phyloP scores from a whole-genome alignment of 2,113 vertebrate species.

The Calidris pugnax region DNA sequence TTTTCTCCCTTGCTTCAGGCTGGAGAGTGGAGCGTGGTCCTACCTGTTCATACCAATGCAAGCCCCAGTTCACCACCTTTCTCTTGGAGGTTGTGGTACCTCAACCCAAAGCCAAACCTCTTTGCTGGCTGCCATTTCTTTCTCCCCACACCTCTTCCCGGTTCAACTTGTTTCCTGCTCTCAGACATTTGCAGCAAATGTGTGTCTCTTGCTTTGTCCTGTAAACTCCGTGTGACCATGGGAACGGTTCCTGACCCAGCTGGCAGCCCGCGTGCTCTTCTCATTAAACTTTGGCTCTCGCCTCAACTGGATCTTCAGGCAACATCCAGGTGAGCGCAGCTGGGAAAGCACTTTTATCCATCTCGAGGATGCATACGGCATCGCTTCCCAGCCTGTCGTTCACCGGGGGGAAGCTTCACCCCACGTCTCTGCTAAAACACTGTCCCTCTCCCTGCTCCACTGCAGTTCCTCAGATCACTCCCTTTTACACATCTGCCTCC shows the following conservation, averaged over 20 bases:
- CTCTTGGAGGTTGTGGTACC: not conserved
- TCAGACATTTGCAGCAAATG: slow-evolving; percentile 27
- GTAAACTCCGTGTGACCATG: slow-evolving; percentile 51
- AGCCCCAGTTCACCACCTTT: not conserved
- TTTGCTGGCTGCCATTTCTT: not conserved
- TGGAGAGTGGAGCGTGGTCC: not conserved
- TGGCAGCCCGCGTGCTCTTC: not conserved
- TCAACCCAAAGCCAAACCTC: not conserved
- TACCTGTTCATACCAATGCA: not conserved
- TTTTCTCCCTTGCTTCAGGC: not conserved
- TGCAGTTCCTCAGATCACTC: not conserved
- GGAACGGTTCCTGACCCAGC: slow-evolving; percentile 56
- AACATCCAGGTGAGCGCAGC: slow-evolving; percentile 61
- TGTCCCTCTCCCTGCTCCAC: rapidly evolving
- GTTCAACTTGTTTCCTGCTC: not conserved
- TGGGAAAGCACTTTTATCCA: slow-evolving; percentile 48
- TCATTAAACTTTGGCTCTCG: slow-evolving; percentile 25
- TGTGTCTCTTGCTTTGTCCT: slow-evolving; percentile 45
- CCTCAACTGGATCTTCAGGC: slow-evolving; percentile 23
- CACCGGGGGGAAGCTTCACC: rapidly evolving
- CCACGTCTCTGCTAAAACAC: not conserved
- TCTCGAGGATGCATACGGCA: not conserved
- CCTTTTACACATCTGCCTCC: not conserved
- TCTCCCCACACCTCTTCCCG: not conserved
- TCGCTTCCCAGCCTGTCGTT: not conserved